Base-by-base conservation (phyloP, 2,888 invertebrate genomes). In the Fragum fragum region DNA sequence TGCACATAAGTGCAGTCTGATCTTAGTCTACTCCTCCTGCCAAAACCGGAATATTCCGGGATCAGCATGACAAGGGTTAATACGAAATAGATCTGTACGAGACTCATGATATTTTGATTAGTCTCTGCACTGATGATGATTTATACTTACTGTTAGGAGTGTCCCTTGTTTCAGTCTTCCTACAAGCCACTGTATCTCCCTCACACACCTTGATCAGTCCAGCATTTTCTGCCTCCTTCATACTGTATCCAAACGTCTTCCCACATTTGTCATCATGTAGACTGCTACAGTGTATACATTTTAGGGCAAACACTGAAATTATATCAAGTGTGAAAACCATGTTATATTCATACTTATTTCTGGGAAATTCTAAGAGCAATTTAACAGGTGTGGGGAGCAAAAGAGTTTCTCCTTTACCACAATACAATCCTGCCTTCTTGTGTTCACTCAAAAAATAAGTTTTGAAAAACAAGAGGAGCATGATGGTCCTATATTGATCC, bases 231-330 rank as follows among this genome's bases (percentile, higher is more conserved):
- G 53, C 55, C 21, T 71, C 55, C 7, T 55, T 29, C 29, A 55
- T 71, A n/a, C 53, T 53, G 55, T 57, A 71, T 3, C 39, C 71
- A 32, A 53, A 71, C 0, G 71, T 57, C 36, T 36, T 71, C 1
- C 71, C 71, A 36, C 71, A 71, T 36, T 55, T 29, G 21, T 18
- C 36, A 71, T 71, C 55, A 21, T 23, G 0, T n/a, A 36, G 3
- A 71, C 71, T 71, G 53, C 39, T 55, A 32, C 71, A 71, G 11
- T 71, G 57, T 16, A 32, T 32, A 21, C 71, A 71, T 16, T 71
- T n/a, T 6, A 71, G 26, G 1, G 29, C 53, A 55, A 7, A 14
- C 11, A 36, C 71, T 71, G 71, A 32, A 55, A 61, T 23, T 36
- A 36, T 36, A 36, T 9, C 32, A 36, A 36, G 3, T 6, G 32